Percentiles rank a stretch among this genome's conserved stretches.
These are phyloP conservation scores for Hyles lineata DNA, from an alignment of 2,888 invertebrate species.

Conservation along the genomic window DNA sequence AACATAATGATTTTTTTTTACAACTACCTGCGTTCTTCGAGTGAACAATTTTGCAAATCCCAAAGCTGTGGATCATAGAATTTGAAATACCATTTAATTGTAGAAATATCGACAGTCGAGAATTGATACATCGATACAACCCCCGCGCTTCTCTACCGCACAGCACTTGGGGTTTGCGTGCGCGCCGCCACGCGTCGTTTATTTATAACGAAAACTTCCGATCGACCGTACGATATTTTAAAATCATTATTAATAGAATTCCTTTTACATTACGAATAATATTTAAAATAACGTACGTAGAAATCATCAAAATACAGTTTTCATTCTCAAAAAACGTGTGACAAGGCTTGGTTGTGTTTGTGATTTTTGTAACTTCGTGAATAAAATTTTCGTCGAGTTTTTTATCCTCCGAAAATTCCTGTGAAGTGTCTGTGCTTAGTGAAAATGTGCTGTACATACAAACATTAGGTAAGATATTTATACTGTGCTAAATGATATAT, in stretches of 20 bases:
- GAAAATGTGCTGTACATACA: slow-evolving; percentile 5
- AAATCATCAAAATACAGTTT: slow-evolving; percentile 18
- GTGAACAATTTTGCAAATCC: too few species aligned
- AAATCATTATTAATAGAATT: slow-evolving; percentile 49
- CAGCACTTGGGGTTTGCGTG: slow-evolving; percentile 38
- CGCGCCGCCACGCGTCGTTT: slow-evolving; percentile 57
- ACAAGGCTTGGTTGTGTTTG: neutral
- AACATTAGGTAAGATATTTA: slow-evolving; percentile 18
- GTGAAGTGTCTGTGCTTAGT: slow-evolving; percentile 17
- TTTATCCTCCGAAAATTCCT: neutral
- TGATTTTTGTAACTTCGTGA: slow-evolving; percentile 28
- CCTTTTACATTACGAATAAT: slow-evolving; percentile 28
- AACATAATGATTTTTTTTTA: too few species aligned
- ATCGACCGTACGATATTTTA: slow-evolving; percentile 56
- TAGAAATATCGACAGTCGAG: slow-evolving; percentile 21
- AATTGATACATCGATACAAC: neutral
- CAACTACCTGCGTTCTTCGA: too few species aligned
- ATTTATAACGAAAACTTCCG: slow-evolving; percentile 61
- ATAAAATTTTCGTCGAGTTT: neutral
- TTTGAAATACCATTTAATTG: too few species aligned
- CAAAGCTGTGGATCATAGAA: too few species aligned
- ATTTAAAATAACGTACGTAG: slow-evolving; percentile 36
- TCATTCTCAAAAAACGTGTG: slow-evolving; percentile 5
- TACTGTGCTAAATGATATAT: neutral
- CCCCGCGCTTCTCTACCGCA: slow-evolving; percentile 32